Conservation (phyloP, 2,797 vertebrate species). For the Brachyalestes nurse region DNA sequence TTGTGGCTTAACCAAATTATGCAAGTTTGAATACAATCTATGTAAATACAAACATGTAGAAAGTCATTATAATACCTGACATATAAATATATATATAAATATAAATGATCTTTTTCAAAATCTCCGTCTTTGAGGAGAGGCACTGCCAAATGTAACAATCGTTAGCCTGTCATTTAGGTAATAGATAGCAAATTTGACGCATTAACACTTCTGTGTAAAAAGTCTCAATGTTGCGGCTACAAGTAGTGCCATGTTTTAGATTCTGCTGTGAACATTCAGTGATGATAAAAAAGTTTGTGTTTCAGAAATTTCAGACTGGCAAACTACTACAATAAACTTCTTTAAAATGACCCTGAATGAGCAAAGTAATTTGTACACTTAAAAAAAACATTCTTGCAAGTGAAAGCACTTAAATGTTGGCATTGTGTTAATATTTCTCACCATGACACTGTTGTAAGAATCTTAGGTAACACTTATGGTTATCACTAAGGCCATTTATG, state of each 20-base stretch:
- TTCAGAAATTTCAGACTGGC: background rate
- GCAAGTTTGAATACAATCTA: conserved; percentile 22
- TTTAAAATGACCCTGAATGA: background rate
- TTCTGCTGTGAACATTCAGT: background rate
- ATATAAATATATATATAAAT: conserved; percentile 6
- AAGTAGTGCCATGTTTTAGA: conserved; percentile 3
- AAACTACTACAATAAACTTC: background rate
- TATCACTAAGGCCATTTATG: background rate
- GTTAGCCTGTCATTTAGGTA: conserved; percentile 4
- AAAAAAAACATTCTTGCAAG: background rate
- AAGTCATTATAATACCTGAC: background rate
- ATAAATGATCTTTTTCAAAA: background rate
- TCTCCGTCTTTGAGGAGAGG: conserved; percentile 12
- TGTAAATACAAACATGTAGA: conserved; percentile 21
- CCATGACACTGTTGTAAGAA: background rate
- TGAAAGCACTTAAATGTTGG: background rate
- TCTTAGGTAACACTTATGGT: background rate
- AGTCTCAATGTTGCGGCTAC: conserved; percentile 24
- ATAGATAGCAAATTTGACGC: background rate
- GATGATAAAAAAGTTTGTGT: background rate
- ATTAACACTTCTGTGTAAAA: conserved; percentile 14
- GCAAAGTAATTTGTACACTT: background rate
- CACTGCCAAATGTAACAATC: conserved; percentile 16
- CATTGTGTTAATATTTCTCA: background rate
- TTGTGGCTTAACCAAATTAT: conserved; percentile 15